These are phyloP conservation scores for Cydia splendana DNA, from an alignment of 1,140 invertebrate genomes.

Conservation along the genomic window DNA sequence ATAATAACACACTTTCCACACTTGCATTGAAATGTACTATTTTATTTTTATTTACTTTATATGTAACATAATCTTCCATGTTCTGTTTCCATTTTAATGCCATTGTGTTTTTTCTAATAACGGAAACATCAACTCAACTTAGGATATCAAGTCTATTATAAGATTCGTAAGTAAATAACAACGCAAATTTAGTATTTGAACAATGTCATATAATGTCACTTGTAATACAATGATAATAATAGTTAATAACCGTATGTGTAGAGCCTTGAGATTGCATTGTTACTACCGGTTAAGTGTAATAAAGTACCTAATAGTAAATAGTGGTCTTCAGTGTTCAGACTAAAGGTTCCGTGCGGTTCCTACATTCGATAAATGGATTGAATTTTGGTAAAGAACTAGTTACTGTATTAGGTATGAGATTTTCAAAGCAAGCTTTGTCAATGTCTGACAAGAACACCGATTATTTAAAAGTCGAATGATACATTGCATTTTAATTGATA, in stretches of 20 bases:
- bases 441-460: too few species aligned
- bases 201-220: constrained; percentile 14
- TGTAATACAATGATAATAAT: constrained; percentile 22
- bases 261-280: constrained; percentile 26
- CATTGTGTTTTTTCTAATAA: neutral
- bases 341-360: neutral
- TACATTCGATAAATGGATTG: neutral
- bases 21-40: too few species aligned
- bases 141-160: neutral
- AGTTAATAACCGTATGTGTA: constrained; percentile 4
- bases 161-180: neutral
- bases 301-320: neutral
- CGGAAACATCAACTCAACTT: neutral
- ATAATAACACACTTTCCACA: too few species aligned
- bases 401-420: too few species aligned
- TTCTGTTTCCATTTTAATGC: neutral
- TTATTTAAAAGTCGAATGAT: too few species aligned
- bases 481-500: too few species aligned
- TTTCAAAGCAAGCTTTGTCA: too few species aligned
- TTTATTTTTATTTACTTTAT: too few species aligned
- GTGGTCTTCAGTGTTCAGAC: neutral
- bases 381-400: too few species aligned
- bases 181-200: constrained; percentile 25
- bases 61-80: too few species aligned
- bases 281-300: constrained; percentile 6